A percentile compares a stretch with the other conserved stretches of the same genome.
Conservation (phyloP, 2,797 vertebrate genomes). For the Clarias laeviceps region DNA sequence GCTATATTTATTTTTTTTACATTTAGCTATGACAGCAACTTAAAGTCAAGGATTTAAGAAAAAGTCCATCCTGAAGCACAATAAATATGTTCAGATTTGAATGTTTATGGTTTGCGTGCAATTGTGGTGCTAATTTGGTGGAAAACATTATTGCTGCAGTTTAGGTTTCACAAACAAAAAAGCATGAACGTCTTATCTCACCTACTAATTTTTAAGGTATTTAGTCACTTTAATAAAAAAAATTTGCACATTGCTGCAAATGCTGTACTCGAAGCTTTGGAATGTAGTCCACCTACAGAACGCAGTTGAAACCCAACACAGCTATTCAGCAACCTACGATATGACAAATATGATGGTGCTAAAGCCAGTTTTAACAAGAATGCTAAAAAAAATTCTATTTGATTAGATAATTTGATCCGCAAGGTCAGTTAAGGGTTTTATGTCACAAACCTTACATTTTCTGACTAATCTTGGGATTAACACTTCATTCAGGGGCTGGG, state of each 20-base stretch:
- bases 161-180: neutral
- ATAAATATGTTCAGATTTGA: neutral
- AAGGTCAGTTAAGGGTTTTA: too few species aligned
- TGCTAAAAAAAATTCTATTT: neutral
- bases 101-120: neutral
- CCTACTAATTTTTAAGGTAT: neutral
- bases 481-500: too few species aligned
- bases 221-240: neutral
- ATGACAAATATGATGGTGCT: neutral
- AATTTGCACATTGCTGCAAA: neutral
- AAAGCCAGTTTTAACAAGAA: neutral
- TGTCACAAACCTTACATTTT: too few species aligned
- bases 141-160: neutral
- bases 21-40: neutral
- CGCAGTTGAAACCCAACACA: too few species aligned
- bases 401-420: neutral
- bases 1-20: slow-evolving; percentile 10
- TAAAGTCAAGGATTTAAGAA: slow-evolving; percentile 29
- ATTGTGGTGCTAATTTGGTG: neutral
- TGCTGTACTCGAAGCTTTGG: neutral
- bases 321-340: neutral
- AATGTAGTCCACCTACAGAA: neutral
- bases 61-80: neutral
- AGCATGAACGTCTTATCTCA: neutral
- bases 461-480: too few species aligned